Conservation (phyloP, 2,113 vertebrate genomes). For the Amphiprion percula region DNA sequence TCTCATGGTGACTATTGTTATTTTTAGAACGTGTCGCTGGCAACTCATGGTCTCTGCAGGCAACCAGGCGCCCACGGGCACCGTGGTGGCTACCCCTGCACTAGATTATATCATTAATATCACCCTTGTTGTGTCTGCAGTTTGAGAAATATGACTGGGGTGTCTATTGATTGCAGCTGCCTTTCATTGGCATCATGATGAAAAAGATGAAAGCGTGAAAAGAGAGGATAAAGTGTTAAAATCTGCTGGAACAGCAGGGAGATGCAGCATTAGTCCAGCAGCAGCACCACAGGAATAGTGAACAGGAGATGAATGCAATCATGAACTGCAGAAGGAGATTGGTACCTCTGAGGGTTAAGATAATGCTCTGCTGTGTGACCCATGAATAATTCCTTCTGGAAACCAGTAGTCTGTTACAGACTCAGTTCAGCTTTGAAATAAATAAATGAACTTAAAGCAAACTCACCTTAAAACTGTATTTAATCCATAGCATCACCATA, state of each 20-base stretch:
- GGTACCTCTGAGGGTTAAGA: slow-evolving; percentile 21
- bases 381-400: slow-evolving; percentile 11
- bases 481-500: neutral
- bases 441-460: neutral
- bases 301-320: slow-evolving; percentile 39
- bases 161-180: neutral
- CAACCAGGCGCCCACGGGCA: too few relatives aligned
- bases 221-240: slow-evolving; percentile 7
- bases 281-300: neutral
- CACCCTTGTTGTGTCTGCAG: neutral
- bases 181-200: neutral
- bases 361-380: slow-evolving; percentile 32
- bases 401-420: neutral
- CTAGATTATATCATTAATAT: too few relatives aligned
- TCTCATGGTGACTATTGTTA: too few relatives aligned
- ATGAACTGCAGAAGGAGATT: slow-evolving; percentile 35
- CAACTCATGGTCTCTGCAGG: too few relatives aligned
- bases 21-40: too few relatives aligned
- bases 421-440: neutral
- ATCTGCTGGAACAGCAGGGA: slow-evolving; percentile 5
- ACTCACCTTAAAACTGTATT: neutral
- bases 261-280: slow-evolving; percentile 9
- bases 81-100: too few relatives aligned
- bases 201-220: slow-evolving; percentile 4
- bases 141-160: neutral